These are phyloP conservation scores for Eutolmus rufibarbis DNA, from an alignment of 2,888 invertebrate genomes.

Conservation along the genomic window DNA sequence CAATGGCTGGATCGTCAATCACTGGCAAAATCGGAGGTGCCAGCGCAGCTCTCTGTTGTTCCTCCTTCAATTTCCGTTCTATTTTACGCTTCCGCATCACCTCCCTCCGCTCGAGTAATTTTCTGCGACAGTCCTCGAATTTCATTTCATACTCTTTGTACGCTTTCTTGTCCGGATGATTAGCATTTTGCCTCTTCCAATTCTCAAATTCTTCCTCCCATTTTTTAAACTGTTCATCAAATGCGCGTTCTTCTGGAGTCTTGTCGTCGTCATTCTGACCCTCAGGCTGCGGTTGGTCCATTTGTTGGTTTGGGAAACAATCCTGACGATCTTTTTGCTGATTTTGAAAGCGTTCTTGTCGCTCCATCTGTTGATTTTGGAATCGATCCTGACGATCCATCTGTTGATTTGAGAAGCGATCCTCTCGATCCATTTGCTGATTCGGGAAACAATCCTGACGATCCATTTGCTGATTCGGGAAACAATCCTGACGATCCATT, in stretches of 20 bases:
- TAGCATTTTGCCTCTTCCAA: conserved; percentile 90
- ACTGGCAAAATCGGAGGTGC: neutral
- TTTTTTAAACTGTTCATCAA: conserved; percentile 86
- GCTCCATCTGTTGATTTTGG: conserved; percentile 70
- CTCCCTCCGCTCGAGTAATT: conserved; percentile 79
- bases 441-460: conserved; percentile 61
- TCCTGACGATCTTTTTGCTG: conserved; percentile 66
- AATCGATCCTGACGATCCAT: conserved; percentile 57
- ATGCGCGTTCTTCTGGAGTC: conserved; percentile 75
- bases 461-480: conserved; percentile 66
- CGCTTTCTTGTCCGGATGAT: conserved; percentile 89
- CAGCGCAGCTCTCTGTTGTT: neutral
- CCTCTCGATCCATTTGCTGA: conserved; percentile 66
- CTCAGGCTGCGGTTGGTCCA: conserved; percentile 52
- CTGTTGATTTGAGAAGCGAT: conserved; percentile 57
- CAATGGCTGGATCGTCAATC: neutral
- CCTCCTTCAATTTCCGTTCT: conserved; percentile 48
- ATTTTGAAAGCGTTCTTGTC: conserved; percentile 62
- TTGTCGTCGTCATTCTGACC: neutral
- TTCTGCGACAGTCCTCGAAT: conserved; percentile 84
- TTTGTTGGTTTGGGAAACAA: conserved; percentile 69
- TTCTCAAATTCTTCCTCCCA: conserved; percentile 93
- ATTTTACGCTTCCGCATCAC: conserved; percentile 74
- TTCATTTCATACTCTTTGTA: conserved; percentile 86
- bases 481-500: conserved; percentile 58